phyloP scores from a whole-genome alignment of 2,113 vertebrate species.

The Otis tarda region DNA sequence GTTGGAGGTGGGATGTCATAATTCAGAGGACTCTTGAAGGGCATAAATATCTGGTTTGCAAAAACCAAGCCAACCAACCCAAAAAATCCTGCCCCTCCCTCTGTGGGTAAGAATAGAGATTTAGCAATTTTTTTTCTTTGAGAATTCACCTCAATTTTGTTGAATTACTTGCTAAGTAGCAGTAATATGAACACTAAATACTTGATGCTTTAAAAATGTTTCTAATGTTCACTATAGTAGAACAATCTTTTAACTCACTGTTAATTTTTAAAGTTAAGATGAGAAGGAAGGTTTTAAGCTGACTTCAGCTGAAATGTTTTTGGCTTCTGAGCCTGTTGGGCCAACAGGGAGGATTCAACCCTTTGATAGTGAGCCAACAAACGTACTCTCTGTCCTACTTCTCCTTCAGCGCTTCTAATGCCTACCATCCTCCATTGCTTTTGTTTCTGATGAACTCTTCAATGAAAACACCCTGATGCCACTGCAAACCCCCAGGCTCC shows the following conservation, averaged over 20 bases:
- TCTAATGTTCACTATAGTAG: background rate
- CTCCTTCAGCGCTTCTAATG: background rate
- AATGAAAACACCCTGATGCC: background rate
- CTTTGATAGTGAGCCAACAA: background rate
- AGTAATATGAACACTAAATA: background rate
- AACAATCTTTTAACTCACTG: background rate
- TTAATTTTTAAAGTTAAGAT: background rate
- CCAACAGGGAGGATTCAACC: background rate
- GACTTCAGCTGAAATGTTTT: background rate
- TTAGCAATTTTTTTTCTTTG: background rate
- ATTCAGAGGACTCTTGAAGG: background rate
- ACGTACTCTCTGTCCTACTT: background rate
- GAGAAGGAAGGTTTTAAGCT: background rate
- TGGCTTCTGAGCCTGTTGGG: background rate
- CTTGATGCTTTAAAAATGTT: background rate
- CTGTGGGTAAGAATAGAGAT: background rate
- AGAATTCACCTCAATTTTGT: background rate
- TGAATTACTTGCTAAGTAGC: background rate
- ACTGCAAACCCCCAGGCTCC: background rate
- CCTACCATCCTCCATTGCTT: background rate
- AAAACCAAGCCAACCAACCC: background rate
- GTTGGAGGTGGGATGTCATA: background rate
- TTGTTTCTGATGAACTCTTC: background rate
- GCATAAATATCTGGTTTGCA: background rate
- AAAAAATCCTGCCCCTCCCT: accelerated